These are phyloP conservation scores for Sesamia inferens DNA, from an alignment of 2,888 invertebrate species.

Conservation along the genomic window DNA sequence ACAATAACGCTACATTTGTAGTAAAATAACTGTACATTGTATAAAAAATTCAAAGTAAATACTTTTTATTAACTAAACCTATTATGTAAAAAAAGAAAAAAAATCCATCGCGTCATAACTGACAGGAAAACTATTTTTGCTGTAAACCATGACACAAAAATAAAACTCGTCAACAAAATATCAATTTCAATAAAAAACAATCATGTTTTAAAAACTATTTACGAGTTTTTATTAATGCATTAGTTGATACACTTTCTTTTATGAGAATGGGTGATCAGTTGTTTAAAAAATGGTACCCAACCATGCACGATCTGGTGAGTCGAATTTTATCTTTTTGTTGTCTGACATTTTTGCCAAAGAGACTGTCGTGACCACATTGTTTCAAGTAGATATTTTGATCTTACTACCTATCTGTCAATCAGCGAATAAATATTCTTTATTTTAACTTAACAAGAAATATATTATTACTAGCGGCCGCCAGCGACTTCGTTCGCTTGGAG, in stretches of 20 bases:
- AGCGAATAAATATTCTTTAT: too few species aligned
- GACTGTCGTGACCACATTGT: slow-evolving; percentile 4
- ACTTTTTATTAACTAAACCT: slow-evolving; percentile 13
- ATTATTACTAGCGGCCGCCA: too few species aligned
- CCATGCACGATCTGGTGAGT: slow-evolving; percentile 63
- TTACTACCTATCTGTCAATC: too few species aligned
- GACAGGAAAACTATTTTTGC: slow-evolving; percentile 36
- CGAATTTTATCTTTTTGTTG: slow-evolving; percentile 5
- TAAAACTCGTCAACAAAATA: slow-evolving; percentile 47
- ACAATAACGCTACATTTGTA: background rate
- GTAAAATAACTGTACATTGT: background rate
- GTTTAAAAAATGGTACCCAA: slow-evolving; percentile 64
- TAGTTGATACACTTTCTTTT: background rate
- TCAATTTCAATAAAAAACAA: slow-evolving; percentile 20
- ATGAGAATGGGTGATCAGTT: slow-evolving; percentile 62
- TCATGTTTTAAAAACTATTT: slow-evolving; percentile 43
- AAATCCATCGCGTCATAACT: slow-evolving; percentile 1
- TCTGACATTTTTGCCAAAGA: slow-evolving; percentile 14
- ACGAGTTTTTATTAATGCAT: slow-evolving; percentile 34
- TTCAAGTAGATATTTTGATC: background rate
- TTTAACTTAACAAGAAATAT: too few species aligned
- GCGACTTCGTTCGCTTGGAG: too few species aligned
- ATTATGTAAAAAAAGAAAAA: slow-evolving; percentile 39
- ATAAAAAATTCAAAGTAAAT: background rate
- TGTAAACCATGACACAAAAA: slow-evolving; percentile 11